Evolutionary conservation across 2,888 invertebrate genomes (phyloP).

Genomic region (Tenthredo livida): DNA sequence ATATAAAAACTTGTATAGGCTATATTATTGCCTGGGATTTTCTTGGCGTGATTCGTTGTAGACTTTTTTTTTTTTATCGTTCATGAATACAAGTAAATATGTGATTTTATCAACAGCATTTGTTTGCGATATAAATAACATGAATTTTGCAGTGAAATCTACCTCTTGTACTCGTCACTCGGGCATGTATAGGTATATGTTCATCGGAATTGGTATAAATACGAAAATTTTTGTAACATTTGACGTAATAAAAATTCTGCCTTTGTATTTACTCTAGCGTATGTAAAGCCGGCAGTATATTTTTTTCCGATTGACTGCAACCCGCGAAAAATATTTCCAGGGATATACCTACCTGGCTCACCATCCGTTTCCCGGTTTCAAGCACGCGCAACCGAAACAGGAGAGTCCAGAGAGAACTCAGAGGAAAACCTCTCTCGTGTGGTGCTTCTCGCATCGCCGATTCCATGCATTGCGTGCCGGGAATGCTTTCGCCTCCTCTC

Average conservation of each 20-base stretch:
- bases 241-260: background rate
- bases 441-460: conserved; percentile 46
- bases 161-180: background rate
- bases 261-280: conserved; percentile 3
- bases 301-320: conserved; percentile 4
- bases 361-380: conserved; percentile 32
- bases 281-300: background rate
- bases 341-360: conserved; percentile 25
- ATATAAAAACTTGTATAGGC: background rate
- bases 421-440: conserved; percentile 34
- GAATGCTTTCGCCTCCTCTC: conserved; percentile 49
- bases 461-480: conserved; percentile 50
- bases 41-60: background rate
- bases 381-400: conserved; percentile 35
- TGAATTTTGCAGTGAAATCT: background rate
- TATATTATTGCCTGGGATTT: background rate
- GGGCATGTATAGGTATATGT: background rate
- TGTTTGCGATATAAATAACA: background rate
- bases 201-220: background rate
- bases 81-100: background rate
- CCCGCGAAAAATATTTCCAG: conserved; percentile 7
- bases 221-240: background rate
- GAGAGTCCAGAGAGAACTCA: conserved; percentile 36
- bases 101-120: background rate
- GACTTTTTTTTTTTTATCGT: background rate